Conservation (phyloP, 2,888 invertebrate species). For the Drosophila hamatofila region DNA sequence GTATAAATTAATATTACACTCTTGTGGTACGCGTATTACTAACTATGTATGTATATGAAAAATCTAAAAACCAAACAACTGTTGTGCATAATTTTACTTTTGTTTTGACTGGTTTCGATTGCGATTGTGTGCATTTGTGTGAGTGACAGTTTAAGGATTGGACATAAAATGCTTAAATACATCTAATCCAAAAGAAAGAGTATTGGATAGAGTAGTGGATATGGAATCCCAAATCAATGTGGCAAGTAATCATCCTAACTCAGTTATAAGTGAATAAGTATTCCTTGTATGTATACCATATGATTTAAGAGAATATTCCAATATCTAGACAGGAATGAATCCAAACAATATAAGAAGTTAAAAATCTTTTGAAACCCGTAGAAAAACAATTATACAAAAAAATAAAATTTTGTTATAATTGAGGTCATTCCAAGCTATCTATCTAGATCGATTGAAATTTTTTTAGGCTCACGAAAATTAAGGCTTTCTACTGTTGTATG, state of each 20-base stretch:
- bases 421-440: not conserved
- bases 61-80: constrained; percentile 13
- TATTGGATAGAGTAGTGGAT: constrained; percentile 20
- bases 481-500: not conserved
- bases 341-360: not conserved
- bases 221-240: constrained; percentile 12
- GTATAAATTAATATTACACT: constrained; percentile 52
- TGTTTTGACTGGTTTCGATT: constrained; percentile 25
- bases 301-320: not conserved
- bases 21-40: constrained; percentile 57
- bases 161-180: constrained; percentile 4
- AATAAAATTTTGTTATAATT: not conserved
- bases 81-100: constrained; percentile 37
- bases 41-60: constrained; percentile 41
- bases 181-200: not conserved
- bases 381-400: too few relatives aligned
- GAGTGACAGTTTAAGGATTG: constrained; percentile 29
- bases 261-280: not conserved
- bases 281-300: not conserved
- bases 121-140: constrained; percentile 26
- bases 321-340: not conserved
- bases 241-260: constrained; percentile 27
- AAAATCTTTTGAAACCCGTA: not conserved
- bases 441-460: not conserved
- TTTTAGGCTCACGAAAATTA: too few relatives aligned